phyloP scores from a whole-genome alignment of 2,797 vertebrate species.

The Pelochelys cantorii region DNA sequence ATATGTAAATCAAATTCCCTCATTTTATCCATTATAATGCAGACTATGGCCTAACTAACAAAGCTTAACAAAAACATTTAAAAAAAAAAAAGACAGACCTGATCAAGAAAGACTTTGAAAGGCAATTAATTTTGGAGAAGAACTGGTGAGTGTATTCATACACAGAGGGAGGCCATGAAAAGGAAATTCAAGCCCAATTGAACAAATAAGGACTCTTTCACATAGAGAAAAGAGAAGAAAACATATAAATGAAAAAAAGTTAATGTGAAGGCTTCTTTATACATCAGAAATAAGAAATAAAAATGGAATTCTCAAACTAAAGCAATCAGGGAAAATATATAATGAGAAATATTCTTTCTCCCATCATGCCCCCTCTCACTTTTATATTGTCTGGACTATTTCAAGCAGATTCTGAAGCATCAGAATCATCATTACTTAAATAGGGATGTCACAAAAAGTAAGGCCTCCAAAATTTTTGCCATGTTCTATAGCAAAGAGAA shows the following conservation, averaged over 20 bases:
- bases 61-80: neutral
- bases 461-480: neutral
- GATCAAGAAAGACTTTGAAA: neutral
- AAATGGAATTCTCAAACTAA: neutral
- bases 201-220: conserved; percentile 18
- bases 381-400: neutral
- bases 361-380: neutral
- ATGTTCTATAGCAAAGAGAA: neutral
- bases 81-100: neutral
- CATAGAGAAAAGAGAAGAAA: neutral
- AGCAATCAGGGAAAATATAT: neutral
- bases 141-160: neutral
- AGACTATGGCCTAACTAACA: neutral
- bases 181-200: conserved; percentile 21
- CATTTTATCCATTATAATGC: neutral
- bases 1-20: neutral
- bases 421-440: neutral
- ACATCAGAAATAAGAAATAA: neutral
- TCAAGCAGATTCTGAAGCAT: neutral
- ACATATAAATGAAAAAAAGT: neutral
- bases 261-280: neutral
- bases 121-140: neutral
- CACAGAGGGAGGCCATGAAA: neutral
- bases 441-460: neutral
- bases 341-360: conserved; percentile 44